phyloP scores from a whole-genome alignment of 2,797 vertebrate species.

The Galaxias olidus region DNA sequence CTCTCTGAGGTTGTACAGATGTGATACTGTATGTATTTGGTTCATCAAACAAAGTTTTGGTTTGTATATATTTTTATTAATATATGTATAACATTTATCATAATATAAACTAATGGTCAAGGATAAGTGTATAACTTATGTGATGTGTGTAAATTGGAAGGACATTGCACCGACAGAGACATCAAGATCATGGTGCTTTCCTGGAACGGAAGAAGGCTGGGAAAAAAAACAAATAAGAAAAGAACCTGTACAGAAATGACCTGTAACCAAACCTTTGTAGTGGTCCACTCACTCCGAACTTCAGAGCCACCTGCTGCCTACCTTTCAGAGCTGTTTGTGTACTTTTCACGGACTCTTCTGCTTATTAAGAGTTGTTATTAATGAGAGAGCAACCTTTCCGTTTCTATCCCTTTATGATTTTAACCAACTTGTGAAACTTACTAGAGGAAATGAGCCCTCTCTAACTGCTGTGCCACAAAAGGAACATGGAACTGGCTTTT shows the following conservation, averaged over 20 bases:
- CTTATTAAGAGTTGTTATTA: background rate
- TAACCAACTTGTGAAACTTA: conserved; percentile 39
- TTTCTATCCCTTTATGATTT: conserved; percentile 42
- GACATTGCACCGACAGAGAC: conserved; percentile 60
- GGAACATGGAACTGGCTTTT: conserved; percentile 33
- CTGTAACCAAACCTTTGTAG: conserved; percentile 51
- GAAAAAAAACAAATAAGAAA: background rate
- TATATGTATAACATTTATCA: conserved; percentile 76
- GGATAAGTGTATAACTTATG: conserved; percentile 65
- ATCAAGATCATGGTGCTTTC: conserved; percentile 42
- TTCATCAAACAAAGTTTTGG: conserved; percentile 66
- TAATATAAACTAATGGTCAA: conserved; percentile 67
- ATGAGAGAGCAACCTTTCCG: conserved; percentile 38
- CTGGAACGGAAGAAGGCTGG: conserved; percentile 31
- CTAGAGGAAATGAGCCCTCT: conserved; percentile 56
- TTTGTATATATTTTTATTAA: conserved; percentile 73
- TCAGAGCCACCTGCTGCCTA: conserved; percentile 77
- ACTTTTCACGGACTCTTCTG: conserved; percentile 55
- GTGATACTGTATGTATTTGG: conserved; percentile 64
- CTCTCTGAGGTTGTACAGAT: conserved; percentile 65
- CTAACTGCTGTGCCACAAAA: conserved; percentile 65
- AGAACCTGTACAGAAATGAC: conserved; percentile 55
- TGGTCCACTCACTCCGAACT: conserved; percentile 61
- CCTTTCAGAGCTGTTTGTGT: conserved; percentile 69
- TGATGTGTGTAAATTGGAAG: conserved; percentile 43